Conservation (phyloP, 2,888 invertebrate species). For the Yponomeuta cagnagella region DNA sequence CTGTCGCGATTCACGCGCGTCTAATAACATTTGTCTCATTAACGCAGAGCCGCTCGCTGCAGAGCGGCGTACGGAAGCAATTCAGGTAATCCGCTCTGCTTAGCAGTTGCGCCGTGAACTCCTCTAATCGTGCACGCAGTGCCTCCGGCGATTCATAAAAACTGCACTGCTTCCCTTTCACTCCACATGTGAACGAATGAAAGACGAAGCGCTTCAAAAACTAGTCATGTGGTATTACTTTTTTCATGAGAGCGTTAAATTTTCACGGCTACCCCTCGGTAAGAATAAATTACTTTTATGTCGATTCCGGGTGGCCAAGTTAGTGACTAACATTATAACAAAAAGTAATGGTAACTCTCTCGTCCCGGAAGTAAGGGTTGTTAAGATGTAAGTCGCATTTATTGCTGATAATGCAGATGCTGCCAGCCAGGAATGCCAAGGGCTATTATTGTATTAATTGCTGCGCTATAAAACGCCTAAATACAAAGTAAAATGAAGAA, state of each 20-base stretch:
- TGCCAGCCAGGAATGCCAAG: slow-evolving; percentile 17
- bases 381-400: slow-evolving; percentile 37
- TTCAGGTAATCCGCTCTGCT: slow-evolving; percentile 22
- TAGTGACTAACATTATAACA: slow-evolving; percentile 42
- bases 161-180: slow-evolving; percentile 21
- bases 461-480: background rate
- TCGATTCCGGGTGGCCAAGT: slow-evolving; percentile 67
- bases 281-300: slow-evolving; percentile 69
- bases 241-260: slow-evolving; percentile 61
- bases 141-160: slow-evolving; percentile 49
- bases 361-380: slow-evolving; percentile 63
- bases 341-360: slow-evolving; percentile 52
- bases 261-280: slow-evolving; percentile 65
- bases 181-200: slow-evolving; percentile 18
- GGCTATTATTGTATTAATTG: slow-evolving; percentile 6
- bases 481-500: background rate
- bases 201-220: slow-evolving; percentile 6
- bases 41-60: slow-evolving; percentile 25
- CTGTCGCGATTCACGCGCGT: slow-evolving; percentile 19
- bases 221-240: slow-evolving; percentile 56
- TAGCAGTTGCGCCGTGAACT: slow-evolving; percentile 60
- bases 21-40: slow-evolving; percentile 41
- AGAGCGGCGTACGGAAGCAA: slow-evolving; percentile 41
- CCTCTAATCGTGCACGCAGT: slow-evolving; percentile 45
- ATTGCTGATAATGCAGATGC: slow-evolving; percentile 50